Conservation (phyloP, 2,113 vertebrate species). For the Tringa solitaria region DNA sequence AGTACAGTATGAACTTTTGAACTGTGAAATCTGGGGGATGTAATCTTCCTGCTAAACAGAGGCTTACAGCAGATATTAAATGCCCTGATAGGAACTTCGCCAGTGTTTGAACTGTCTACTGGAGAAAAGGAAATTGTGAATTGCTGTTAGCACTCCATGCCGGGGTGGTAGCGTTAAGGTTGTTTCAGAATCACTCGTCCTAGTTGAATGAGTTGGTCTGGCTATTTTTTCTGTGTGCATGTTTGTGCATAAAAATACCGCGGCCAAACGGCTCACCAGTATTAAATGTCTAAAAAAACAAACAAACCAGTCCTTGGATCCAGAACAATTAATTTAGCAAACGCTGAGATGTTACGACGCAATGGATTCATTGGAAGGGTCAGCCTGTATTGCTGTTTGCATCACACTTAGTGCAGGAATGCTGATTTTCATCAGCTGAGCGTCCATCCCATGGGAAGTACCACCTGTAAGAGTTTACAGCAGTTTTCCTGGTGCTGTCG, state of each 20-base stretch:
- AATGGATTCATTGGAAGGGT: not conserved
- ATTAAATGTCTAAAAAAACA: not conserved
- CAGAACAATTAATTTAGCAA: not conserved
- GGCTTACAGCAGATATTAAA: constrained; percentile 65
- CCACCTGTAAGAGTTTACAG: not conserved
- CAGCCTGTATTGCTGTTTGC: not conserved
- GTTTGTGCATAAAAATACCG: not conserved
- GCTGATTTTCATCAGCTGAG: not conserved
- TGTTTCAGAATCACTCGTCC: not conserved
- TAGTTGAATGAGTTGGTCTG: not conserved
- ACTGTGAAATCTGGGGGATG: constrained; percentile 66
- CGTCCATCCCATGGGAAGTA: not conserved
- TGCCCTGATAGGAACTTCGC: constrained; percentile 17
- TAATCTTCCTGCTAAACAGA: constrained; percentile 72
- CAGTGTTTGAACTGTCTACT: constrained; percentile 3
- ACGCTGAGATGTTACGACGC: not conserved
- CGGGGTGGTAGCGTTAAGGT: not conserved
- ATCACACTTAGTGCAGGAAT: too few relatives aligned
- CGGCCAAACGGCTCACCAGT: fast-evolving
- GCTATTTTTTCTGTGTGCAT: not conserved
- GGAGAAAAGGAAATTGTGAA: constrained; percentile 16
- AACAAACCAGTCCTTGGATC: not conserved
- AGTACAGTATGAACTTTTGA: constrained; percentile 70
- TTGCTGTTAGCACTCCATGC: not conserved
- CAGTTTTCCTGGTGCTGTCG: not conserved